These are phyloP conservation scores for Magallana gigas DNA, from an alignment of 1,140 invertebrate species.

Conservation along the genomic window DNA sequence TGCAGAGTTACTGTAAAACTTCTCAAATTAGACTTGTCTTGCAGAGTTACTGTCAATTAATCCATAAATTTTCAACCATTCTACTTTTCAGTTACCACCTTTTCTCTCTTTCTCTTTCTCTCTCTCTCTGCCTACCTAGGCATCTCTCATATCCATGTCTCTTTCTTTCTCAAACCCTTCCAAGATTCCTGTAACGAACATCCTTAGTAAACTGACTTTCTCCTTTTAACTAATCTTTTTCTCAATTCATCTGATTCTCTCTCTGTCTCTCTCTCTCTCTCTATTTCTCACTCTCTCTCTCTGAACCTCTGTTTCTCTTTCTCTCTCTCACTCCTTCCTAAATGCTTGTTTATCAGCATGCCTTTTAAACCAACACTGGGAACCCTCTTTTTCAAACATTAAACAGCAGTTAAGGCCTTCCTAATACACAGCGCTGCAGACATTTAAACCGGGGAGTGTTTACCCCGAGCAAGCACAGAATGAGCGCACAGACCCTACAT, in stretches of 20 bases:
- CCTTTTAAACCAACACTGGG: constrained; percentile 30
- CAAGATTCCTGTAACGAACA: not conserved
- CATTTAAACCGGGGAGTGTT: constrained; percentile 1
- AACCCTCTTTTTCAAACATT: constrained; percentile 15
- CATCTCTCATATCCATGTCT: not conserved
- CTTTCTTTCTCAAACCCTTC: not conserved
- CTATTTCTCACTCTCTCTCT: not conserved
- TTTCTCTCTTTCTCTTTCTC: not conserved
- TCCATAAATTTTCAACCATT: no score
- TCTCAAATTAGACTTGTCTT: no score
- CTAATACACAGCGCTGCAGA: constrained; percentile 11
- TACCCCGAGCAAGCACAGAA: constrained; percentile 9
- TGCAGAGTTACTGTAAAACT: no score
- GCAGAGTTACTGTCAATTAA: no score
- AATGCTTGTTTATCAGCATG: constrained; percentile 22
- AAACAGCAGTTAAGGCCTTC: constrained; percentile 24
- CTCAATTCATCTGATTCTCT: not conserved
- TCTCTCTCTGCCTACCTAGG: not conserved
- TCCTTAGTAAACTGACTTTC: not conserved
- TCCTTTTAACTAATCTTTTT: no score
- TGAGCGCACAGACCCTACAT: not conserved
- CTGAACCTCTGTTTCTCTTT: not conserved
- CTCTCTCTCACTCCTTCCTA: constrained; percentile 1
- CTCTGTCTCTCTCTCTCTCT: not conserved
- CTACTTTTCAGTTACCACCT: not conserved